These are phyloP conservation scores for Mesembrinibis cayennensis DNA, from an alignment of 2,113 vertebrate species.

Conservation along the genomic window DNA sequence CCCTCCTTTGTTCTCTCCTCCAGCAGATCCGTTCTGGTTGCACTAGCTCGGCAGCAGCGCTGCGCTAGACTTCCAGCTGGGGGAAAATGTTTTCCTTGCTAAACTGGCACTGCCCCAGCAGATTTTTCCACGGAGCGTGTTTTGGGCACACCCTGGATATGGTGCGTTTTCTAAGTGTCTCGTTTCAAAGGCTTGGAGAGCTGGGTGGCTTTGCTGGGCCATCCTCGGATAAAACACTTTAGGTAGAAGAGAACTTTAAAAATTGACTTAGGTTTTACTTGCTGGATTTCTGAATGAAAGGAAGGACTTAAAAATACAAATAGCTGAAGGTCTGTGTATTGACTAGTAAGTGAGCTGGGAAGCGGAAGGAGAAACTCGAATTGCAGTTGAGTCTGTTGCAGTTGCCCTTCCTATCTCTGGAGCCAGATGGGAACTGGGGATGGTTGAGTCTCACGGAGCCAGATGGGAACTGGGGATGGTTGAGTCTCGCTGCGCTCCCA, in stretches of 20 bases:
- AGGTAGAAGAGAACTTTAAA: background rate
- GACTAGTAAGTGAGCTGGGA: background rate
- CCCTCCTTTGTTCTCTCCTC: background rate
- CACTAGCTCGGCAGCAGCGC: background rate
- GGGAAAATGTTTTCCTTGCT: constrained; percentile 53
- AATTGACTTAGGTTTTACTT: background rate
- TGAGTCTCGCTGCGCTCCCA: accelerated
- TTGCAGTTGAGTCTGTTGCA: background rate
- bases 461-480: background rate
- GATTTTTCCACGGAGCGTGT: constrained; percentile 42
- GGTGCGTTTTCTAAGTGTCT: constrained; percentile 39
- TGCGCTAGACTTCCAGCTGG: constrained; percentile 34
- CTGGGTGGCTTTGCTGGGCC: background rate
- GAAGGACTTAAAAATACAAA: background rate
- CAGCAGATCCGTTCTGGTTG: background rate
- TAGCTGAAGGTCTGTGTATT: background rate
- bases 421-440: background rate
- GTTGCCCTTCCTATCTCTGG: background rate
- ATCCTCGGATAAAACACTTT: accelerated
- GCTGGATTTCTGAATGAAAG: background rate
- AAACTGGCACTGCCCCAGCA: constrained; percentile 28
- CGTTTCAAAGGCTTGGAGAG: background rate
- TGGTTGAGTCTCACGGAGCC: background rate
- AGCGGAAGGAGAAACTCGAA: background rate
- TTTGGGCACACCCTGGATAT: constrained; percentile 51